Evolutionary conservation across 1,140 invertebrate species (phyloP), one percentile per base, ranked within the genome.

Genomic region (Camponotus pennsylvanicus): DNA sequence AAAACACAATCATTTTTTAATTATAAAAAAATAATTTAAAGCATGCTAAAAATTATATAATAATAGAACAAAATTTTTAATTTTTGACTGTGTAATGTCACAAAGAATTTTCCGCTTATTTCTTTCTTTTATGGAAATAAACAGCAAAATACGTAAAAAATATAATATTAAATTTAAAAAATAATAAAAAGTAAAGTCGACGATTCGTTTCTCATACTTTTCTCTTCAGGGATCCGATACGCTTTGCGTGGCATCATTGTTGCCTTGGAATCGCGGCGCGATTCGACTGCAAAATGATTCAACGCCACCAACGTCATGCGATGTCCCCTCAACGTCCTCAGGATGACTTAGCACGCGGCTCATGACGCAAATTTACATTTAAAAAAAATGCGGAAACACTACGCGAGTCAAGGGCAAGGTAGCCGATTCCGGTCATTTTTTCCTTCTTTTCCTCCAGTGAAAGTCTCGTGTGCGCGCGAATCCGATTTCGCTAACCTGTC

Each of bases 341-440:
- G 42, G 42, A 79, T 64, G 57, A 49, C 67, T 87, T 76, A 64
- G 21, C 71, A 76, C 1, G 18, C 71, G 75, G 11, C 40, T 55
- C 21, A 9, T 9, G 21, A 69, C 37, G 9, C 1, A 37, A 11
- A 86, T 87, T 87, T 84, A 77, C 73, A 89, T 90, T 89, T 40
- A 5, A 84, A 85, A 84, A 87, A 89, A 87, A 89, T 70, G 79
- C 88, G 88, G 88, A 89, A 87, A 87, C 5, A n/a, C 0, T 8
- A 21, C 6, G 13, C 13, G 18, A 55, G 37, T 45, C 11, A 55
- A 87, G 67, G 70, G 45, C 52, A 73, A 85, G 79, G 67, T 45
- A 32, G 2, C 13, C 45, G 9, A 57, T 63, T 55, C 8, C n/a
- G 15, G 13, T 27, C 21, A 21, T 21, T 32, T 18, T 67, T 79